Conservation (phyloP, 2,888 invertebrate genomes). For the Eilema depressum region DNA sequence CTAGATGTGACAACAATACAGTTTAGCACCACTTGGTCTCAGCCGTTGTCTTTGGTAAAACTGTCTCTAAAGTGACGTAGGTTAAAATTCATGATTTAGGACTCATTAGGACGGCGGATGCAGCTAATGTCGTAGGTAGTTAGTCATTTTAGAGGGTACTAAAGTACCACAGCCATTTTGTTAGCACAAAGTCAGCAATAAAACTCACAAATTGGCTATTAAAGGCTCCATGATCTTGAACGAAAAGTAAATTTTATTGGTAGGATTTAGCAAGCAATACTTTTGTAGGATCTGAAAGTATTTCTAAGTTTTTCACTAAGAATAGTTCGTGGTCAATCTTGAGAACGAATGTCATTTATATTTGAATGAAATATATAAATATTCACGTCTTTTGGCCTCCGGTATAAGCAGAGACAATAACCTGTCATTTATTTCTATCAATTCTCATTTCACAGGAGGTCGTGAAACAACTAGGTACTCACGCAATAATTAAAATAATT, state of each 20-base stretch:
- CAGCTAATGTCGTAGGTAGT: constrained; percentile 27
- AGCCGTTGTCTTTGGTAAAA: not conserved
- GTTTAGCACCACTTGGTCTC: not conserved
- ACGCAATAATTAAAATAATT: too few relatives aligned
- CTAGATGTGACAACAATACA: too few relatives aligned
- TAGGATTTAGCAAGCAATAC: not conserved
- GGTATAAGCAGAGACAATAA: too few relatives aligned
- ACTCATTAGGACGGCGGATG: constrained; percentile 20
- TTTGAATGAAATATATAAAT: too few relatives aligned
- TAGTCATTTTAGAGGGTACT: constrained; percentile 21
- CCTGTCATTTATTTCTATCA: too few relatives aligned
- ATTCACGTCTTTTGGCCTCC: too few relatives aligned
- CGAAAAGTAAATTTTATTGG: not conserved
- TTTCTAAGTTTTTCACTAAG: too few relatives aligned
- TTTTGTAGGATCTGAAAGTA: not conserved
- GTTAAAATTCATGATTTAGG: constrained; percentile 29
- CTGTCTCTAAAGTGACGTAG: not conserved
- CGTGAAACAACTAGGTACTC: too few relatives aligned
- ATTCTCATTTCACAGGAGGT: not conserved
- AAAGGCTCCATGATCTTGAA: not conserved
- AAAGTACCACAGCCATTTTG: not conserved
- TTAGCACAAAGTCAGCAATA: not conserved
- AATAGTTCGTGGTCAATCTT: too few relatives aligned
- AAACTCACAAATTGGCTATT: not conserved
- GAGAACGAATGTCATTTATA: too few relatives aligned